Base-by-base conservation (phyloP, 2,888 invertebrate species). In the Gryllus longicercus region DNA sequence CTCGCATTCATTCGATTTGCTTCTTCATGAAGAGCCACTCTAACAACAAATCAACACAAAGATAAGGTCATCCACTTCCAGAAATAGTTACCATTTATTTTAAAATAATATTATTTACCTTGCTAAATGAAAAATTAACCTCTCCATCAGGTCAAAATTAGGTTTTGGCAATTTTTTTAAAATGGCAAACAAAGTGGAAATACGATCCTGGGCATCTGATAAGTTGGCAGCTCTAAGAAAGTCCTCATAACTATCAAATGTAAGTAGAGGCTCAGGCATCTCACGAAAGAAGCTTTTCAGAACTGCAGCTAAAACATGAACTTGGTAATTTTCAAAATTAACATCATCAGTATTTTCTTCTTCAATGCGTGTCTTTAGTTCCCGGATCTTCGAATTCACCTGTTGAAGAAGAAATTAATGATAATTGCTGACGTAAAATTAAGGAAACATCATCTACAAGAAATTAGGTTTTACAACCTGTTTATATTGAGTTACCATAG, bases 211-310 rank as follows among this genome's bases (percentile, higher is more conserved):
- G 25, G 92, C 91, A 86, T 96, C 95, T 16, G 93, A 91, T 83
- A 96, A 91, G 87, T 95, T 95, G 5, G 96, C 93, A 76, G 96
- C 96, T 83, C 95, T 92, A 82, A 98, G 91, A 87, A 97, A 96
- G 88, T 97, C 97, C 87, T 97, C 97, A 87, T 97, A 98, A 83
- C 95, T 93, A 86, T 97, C 97, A 88, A 94, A 97, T 79, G 97
- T 96, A 83, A 98, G 90, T 84, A 98, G 88, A 25, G 97, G 97
- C 87, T 97, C 97, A 21, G 96, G 95, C 92, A 98, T 93, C 86
- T 97, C 97, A 74, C 97, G 90, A 87, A 97, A 92, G 89, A 96
- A 96, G 83, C 91, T 89, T 88, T 98, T 98, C 81, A 97, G 89
- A 51, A 96, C 95, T 74, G 96, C 95, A 0, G 97, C 95, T 81